Evolutionary conservation across 2,888 invertebrate species (phyloP), one percentile per base, ranked within the genome.

Genomic region (Ornithoptera priamus): DNA sequence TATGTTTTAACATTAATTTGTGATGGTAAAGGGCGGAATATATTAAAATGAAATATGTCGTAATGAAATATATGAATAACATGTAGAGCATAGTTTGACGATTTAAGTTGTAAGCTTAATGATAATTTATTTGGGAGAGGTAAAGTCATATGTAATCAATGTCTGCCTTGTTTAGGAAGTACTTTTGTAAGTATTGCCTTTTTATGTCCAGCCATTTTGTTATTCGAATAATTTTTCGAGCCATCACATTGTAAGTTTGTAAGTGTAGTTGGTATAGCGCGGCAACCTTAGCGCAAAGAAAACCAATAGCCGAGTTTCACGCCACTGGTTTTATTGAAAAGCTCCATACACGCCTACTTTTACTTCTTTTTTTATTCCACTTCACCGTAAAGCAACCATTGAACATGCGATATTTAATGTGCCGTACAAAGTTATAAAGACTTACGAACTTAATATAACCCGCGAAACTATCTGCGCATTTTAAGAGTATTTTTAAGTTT

Each of bases 301-400:
- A 86, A 84, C 84, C 88, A 87, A 89, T 86, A 85, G 83, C 80
- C 78, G 76, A 78, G 81, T 83, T 87, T 85, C 83, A 84, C 81
- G 80, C 86, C 80, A 81, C 78, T 80, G 84, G 80, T 86, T 89
- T 86, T 89, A 88, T 89, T 87, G 86, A 89, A 89, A 87, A 85
- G 82, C 82, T 76, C 73, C 75, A 81, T 77, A 80, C 78, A 76
- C 78, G 80, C 75, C 76, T 75, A 79, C 82, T 85, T 85, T 82
- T 83, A 80, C 78, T 77, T 24, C 75, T 75, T 79, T 80, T 84
- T 84, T 85, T 82, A 82, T 77, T 78, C 72, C 73, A 74, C 76
- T 80, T 74, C 79, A 80, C 80, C 78, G 70, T 42, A 36, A 67
- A 59, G 70, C 62, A 58, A 67, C 70, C 62, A 58, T 60, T 60